Base-by-base conservation (phyloP, 2,797 vertebrate species). In the Sarcoramphus papa region DNA sequence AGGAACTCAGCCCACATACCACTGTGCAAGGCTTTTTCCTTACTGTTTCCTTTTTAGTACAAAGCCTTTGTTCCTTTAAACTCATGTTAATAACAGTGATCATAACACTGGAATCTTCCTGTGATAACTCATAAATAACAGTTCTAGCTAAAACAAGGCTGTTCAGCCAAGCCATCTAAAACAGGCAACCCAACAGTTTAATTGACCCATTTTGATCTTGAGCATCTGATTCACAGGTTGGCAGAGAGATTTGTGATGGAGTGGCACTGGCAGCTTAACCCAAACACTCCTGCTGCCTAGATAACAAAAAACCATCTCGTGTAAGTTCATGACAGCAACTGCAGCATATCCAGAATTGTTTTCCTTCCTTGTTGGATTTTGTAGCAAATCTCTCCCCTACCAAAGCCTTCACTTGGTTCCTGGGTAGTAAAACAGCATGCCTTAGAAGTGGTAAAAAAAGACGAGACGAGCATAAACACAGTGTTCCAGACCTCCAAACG, bases 211-310 rank as follows among this genome's bases (percentile, higher is more conserved):
- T 96, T 94, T 96, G 93, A 96, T 92, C 19, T 4, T 10, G 9
- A 85, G 59, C 9, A 5, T 63, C 28, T 53, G 72, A 88, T 90
- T 91, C 88, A 30, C 25, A 88, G 88, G 78, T 95, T 91, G 28
- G 90, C 85, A 74, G 91, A 94, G 90, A 87, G 68, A 95, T 92
- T 56, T 33, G 92, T 97, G 96, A 96, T 17, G 14, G 14, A 23
- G 89, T 88, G 82, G 76, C 87, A 79, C 70, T 53, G 86, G 90
- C 94, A 96, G 75, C 75, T 97, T 96, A 96, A 98, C 90, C 87
- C 93, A 97, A 97, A 96, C 81, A 60, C 65, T 88, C 65, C 75
- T 95, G 62, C 92, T 97, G 92, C 94, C 95, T 93, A 96, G 84
- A 97, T 97, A 96, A 96, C 70, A 86, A 86, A 95, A 41, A 54